Evolutionary conservation across 1,140 invertebrate species (phyloP).

Genomic region (Orchestia grillus): DNA sequence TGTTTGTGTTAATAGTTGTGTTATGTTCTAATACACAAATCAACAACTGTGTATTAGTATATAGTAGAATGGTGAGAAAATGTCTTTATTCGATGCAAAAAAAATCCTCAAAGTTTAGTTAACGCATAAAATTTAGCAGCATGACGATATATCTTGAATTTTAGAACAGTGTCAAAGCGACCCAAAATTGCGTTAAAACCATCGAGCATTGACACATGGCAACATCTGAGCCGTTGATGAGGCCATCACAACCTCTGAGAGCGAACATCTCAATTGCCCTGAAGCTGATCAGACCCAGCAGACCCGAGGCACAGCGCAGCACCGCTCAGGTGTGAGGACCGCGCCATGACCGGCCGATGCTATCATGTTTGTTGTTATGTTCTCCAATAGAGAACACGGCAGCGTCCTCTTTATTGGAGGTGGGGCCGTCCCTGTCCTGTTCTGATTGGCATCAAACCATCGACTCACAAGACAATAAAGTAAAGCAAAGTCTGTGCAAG

Average conservation of each 20-base stretch:
- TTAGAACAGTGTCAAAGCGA: too few species aligned
- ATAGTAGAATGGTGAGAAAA: too few species aligned
- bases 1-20: too few species aligned
- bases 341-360: not conserved
- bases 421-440: not conserved
- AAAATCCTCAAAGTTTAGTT: too few species aligned
- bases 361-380: slow-evolving; percentile 43
- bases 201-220: not conserved
- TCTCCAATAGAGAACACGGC: slow-evolving; percentile 35
- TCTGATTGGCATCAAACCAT: slow-evolving; percentile 34
- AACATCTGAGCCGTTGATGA: not conserved
- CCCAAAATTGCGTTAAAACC: not conserved
- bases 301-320: not conserved
- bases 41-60: too few species aligned
- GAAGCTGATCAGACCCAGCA: not conserved
- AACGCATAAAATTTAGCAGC: too few species aligned
- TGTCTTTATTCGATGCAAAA: too few species aligned
- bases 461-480: not conserved
- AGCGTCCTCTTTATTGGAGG: slow-evolving; percentile 30
- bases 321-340: not conserved
- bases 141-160: too few species aligned
- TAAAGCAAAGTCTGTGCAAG: not conserved
- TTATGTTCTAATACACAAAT: too few species aligned
- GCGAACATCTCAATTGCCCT: not conserved
- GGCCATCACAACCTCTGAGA: not conserved